Percentiles rank a stretch among this genome's conserved stretches.
Evolutionary conservation across 2,113 vertebrate species (phyloP).

Genomic region (Pelmatolapia mariae): DNA sequence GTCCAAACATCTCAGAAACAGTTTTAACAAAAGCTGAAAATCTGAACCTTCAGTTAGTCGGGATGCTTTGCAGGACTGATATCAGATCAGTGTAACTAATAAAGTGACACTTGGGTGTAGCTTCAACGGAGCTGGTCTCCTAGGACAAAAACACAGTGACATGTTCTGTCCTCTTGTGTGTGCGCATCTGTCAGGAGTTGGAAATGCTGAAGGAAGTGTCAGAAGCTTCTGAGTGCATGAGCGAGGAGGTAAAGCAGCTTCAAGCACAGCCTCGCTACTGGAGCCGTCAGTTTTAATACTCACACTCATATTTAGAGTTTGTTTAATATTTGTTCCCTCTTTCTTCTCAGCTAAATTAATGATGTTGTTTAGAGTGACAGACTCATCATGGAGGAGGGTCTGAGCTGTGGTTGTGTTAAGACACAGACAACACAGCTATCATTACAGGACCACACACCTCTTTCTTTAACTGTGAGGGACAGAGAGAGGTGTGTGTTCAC

Average conservation of each 20-base stretch:
- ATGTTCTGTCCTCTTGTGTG: background rate
- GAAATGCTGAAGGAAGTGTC: constrained; percentile 67
- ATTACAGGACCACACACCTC: background rate
- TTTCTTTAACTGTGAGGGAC: background rate
- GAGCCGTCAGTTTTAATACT: constrained; percentile 13
- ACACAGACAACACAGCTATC: background rate
- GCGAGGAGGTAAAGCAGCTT: constrained; percentile 29
- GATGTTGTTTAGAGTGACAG: background rate
- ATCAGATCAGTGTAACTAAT: background rate
- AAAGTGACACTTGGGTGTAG: background rate
- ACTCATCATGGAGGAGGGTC: background rate
- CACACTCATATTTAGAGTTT: background rate
- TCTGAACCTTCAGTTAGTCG: background rate
- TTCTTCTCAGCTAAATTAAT: background rate
- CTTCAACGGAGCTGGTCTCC: background rate
- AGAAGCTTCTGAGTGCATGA: constrained; percentile 49
- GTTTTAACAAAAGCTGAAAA: background rate
- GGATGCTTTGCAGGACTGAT: background rate
- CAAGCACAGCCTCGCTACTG: constrained; percentile 48
- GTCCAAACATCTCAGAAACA: background rate
- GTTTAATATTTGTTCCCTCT: background rate
- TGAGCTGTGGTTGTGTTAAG: background rate
- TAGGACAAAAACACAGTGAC: background rate
- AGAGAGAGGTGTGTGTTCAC: background rate
- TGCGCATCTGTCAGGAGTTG: constrained; percentile 58